These are phyloP conservation scores for Tinamus major DNA, from an alignment of 2,797 vertebrate genomes.

Conservation along the genomic window DNA sequence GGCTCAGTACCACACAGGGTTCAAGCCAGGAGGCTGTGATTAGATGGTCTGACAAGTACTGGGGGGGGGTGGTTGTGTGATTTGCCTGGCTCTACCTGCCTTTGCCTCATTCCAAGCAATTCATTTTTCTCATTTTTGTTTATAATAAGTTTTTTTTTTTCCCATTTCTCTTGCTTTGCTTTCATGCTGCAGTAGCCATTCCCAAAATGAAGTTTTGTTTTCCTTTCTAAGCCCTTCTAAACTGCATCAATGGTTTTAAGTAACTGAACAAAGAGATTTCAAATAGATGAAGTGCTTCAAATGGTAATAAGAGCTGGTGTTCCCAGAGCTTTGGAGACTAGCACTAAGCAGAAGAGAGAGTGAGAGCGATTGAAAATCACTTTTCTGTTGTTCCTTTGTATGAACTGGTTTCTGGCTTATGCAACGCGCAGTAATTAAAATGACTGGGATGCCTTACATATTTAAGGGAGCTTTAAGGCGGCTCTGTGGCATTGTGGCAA, in stretches of 20 bases:
- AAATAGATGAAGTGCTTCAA: conserved; percentile 68
- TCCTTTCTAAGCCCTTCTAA: conserved; percentile 54
- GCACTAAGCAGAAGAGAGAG: conserved; percentile 47
- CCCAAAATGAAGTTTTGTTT: conserved; percentile 54
- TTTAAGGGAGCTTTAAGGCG: conserved; percentile 76
- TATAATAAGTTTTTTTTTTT: conserved; percentile 3
- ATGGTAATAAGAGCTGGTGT: conserved; percentile 57
- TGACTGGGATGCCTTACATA: conserved; percentile 80
- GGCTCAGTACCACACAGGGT: conserved; percentile 31
- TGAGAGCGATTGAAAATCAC: conserved; percentile 73
- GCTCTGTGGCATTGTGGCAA: conserved; percentile 60
- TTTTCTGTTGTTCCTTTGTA: conserved; percentile 80
- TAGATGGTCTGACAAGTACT: conserved; percentile 31
- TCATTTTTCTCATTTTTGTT: conserved; percentile 53
- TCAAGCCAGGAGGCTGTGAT: conserved; percentile 48
- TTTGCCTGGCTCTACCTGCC: conserved; percentile 59
- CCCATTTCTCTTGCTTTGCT: conserved; percentile 26
- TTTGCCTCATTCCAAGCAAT: conserved; percentile 44
- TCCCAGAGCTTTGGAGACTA: conserved; percentile 60
- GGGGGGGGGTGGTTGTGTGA: accelerated
- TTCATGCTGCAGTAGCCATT: conserved; percentile 41
- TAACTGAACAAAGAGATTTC: conserved; percentile 68
- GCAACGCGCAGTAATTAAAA: conserved; percentile 82
- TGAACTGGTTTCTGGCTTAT: conserved; percentile 77
- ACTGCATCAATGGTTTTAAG: conserved; percentile 61